Conservation (phyloP, 1,140 invertebrate species). For the Pectinophora gossypiella region DNA sequence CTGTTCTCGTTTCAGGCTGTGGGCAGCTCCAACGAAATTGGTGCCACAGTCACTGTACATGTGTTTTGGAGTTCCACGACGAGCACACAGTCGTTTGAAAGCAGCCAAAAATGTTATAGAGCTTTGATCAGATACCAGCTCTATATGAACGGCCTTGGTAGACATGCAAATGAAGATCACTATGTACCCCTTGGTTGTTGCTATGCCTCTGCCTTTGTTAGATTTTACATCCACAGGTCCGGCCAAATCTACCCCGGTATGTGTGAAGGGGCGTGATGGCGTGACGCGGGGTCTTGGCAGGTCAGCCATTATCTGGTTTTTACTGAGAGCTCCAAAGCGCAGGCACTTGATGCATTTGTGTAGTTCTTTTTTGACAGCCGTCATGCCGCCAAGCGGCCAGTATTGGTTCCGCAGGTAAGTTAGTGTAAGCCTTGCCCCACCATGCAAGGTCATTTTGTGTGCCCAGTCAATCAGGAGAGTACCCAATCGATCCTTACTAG, state of each 20-base stretch:
- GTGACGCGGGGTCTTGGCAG: conserved; percentile 23
- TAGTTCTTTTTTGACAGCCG: conserved; percentile 11
- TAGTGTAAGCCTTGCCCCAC: conserved; percentile 25
- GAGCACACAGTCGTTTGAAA: conserved; percentile 56
- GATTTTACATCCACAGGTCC: conserved; percentile 29
- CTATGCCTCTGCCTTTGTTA: conserved; percentile 23
- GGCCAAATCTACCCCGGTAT: conserved; percentile 41
- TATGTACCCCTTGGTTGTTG: conserved; percentile 42
- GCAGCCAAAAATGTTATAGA: conserved; percentile 50
- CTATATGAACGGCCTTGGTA: conserved; percentile 64
- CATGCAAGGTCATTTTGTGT: conserved; percentile 31
- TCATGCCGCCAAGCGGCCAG: conserved; percentile 26
- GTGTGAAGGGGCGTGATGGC: conserved; percentile 24
- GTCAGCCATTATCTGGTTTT: conserved; percentile 33
- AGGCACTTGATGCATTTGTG: conserved; percentile 24
- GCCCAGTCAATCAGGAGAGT: conserved; percentile 26
- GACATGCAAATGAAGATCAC: conserved; percentile 52
- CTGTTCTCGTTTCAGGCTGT: not conserved
- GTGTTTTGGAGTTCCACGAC: conserved; percentile 33
- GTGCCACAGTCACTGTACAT: conserved; percentile 54
- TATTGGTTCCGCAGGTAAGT: conserved; percentile 24
- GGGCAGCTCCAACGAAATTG: conserved; percentile 41
- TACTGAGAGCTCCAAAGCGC: conserved; percentile 13
- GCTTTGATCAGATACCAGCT: conserved; percentile 43
- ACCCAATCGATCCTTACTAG: conserved; percentile 15